These are phyloP conservation scores for Chrysolina americana DNA, from an alignment of 2,888 invertebrate species.

Conservation along the genomic window DNA sequence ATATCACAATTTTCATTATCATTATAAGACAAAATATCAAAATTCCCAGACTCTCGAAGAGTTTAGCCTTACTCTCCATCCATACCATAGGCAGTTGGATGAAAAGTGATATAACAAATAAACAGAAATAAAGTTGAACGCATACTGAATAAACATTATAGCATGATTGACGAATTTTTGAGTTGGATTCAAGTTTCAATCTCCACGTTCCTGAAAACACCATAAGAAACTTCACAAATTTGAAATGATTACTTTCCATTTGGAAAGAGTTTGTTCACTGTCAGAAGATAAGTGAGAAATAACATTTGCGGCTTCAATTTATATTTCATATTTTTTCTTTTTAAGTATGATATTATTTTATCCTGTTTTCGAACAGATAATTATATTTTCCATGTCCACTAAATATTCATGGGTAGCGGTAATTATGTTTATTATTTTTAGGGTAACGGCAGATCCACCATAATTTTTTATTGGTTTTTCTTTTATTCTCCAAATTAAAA, in stretches of 20 bases:
- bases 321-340: background rate
- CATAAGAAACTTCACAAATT: constrained; percentile 27
- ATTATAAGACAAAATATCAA: constrained; percentile 15
- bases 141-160: constrained; percentile 3
- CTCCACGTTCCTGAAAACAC: constrained; percentile 29
- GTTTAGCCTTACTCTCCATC: background rate
- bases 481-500: background rate
- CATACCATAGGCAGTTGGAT: constrained; percentile 1
- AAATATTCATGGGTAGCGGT: background rate
- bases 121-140: constrained; percentile 3
- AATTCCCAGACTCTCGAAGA: constrained; percentile 10
- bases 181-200: constrained; percentile 25
- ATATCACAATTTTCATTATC: constrained; percentile 16
- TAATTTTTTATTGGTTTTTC: background rate
- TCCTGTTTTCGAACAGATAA: background rate
- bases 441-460: background rate
- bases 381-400: constrained; percentile 7
- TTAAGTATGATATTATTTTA: background rate
- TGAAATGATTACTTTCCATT: constrained; percentile 19
- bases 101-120: constrained; percentile 3
- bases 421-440: constrained; percentile 5
- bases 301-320: background rate
- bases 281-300: background rate
- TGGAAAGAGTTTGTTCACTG: background rate
- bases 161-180: background rate